Base-by-base conservation (phyloP, 2,797 vertebrate species). In the Apogon hyalosoma region DNA sequence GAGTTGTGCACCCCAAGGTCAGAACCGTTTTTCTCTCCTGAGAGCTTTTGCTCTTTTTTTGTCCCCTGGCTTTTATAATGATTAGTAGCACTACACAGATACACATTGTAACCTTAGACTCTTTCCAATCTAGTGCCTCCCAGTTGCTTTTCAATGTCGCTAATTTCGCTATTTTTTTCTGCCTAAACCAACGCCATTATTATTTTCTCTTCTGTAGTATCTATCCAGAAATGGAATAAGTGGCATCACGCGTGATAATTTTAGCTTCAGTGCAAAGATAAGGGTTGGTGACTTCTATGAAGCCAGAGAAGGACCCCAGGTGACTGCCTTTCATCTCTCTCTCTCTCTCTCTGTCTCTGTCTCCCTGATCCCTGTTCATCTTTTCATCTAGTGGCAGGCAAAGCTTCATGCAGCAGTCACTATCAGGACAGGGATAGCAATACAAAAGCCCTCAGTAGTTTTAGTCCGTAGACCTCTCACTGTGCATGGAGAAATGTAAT, bases 211-310 rank as follows among this genome's bases (percentile, higher is more conserved):
- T 98, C 96, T 98, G 95, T 97, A 99, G 96, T 98, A 98, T 96
- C 97, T 99, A 95, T 97, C 96, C 96, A 98, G 97, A 98, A 98
- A 97, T 96, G 96, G 98, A 97, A 95, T 98, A 96, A 97, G 95
- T 95, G 96, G 96, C 96, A 96, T 99, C 96, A 96, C 97, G 93
- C 96, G 97, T 87, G 96, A 97, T 96, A 98, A 98, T 97, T 99
- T 99, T 97, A 98, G 97, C 97, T 99, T 99, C 97, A 98, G 96
- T 98, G 96, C 97, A 99, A 99, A 99, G 97, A 95, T 98, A 97
- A 97, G 96, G 96, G 96, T 98, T 97, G 97, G 97, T 97, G 97
- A 98, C 96, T 98, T 99, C 96, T 99, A 98, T 98, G 97, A 99
- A 98, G 96, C 97, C 96, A 98, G 97, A 98, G 97, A 98, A 96